Percentiles rank a stretch among this genome's conserved stretches.
These are phyloP conservation scores for Isaurus tuberculatus DNA, from an alignment of 92 coral and sea anemone genomes.

Conservation along the genomic window DNA sequence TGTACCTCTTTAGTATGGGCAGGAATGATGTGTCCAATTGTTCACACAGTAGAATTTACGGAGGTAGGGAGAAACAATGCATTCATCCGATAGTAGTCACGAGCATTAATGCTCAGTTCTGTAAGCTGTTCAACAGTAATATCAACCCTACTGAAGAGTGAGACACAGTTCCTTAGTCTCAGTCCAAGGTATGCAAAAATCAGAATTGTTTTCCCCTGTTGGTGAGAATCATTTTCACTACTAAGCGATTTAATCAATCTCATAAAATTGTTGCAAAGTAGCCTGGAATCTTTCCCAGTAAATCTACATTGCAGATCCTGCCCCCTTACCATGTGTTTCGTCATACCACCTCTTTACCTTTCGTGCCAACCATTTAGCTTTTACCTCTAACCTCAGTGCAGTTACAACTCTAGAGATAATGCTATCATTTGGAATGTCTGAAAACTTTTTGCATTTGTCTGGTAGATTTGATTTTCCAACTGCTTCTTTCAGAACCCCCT, in stretches of 20 bases:
- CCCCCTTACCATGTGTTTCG: conserved; percentile 56
- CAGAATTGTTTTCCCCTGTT: conserved; percentile 41
- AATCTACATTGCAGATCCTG: conserved; percentile 51
- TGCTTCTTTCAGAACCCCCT: conserved; percentile 49
- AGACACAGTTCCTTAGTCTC: conserved; percentile 55
- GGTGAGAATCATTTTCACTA: conserved; percentile 51
- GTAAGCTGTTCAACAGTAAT: conserved; percentile 56
- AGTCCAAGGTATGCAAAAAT: conserved; percentile 53
- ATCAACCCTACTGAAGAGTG: conserved; percentile 44
- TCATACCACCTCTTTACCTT: conserved; percentile 57
- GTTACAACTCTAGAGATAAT: conserved; percentile 39
- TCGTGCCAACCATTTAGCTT: conserved; percentile 52
- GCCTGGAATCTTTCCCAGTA: conserved; percentile 54
- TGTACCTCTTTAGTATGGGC: conserved; percentile 55
- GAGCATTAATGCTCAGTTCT: conserved; percentile 48
- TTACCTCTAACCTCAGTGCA: conserved; percentile 51
- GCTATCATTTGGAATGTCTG: conserved; percentile 52
- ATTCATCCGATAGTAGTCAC: conserved; percentile 58
- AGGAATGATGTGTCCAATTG: conserved; percentile 58
- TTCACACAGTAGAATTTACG: conserved; percentile 64
- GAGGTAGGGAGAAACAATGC: conserved; percentile 61
- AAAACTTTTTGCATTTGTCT: conserved; percentile 46
- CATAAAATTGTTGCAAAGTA: conserved; percentile 61
- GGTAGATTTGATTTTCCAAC: conserved; percentile 47
- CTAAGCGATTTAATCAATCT: conserved; percentile 52